These are phyloP conservation scores for Choloepus hoffmanni DNA, from an alignment of 2,113 vertebrate species.

Conservation along the genomic window DNA sequence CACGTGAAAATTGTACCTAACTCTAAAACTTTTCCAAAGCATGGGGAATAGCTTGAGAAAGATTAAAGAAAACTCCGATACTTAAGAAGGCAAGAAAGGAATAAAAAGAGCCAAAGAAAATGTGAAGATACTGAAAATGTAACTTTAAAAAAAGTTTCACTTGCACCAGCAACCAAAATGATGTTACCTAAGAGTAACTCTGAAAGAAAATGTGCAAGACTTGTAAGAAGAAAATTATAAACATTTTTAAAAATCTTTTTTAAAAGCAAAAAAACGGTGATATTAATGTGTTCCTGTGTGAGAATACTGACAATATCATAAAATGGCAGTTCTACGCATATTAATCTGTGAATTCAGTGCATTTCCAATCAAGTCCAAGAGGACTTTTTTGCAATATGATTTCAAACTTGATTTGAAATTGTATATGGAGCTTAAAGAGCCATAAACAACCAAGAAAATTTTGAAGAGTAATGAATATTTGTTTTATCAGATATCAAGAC, in stretches of 20 bases:
- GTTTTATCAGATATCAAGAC: background rate
- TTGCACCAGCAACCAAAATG: background rate
- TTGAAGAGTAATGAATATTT: slow-evolving; percentile 6
- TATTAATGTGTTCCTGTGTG: background rate
- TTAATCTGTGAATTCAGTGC: background rate
- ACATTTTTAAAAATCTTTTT: slow-evolving; percentile 24
- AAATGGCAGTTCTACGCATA: background rate
- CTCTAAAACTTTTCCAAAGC: background rate
- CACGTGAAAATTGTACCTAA: background rate
- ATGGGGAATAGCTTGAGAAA: background rate
- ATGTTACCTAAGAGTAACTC: background rate
- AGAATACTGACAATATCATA: background rate
- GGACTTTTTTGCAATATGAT: background rate
- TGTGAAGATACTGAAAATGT: background rate
- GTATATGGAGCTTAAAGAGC: background rate
- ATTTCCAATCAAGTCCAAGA: background rate
- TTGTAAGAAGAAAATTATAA: slow-evolving; percentile 35
- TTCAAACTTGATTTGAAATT: background rate
- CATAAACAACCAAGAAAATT: background rate
- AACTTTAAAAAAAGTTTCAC: slow-evolving; percentile 2
- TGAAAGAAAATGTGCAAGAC: slow-evolving; percentile 11
- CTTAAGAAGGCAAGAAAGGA: slow-evolving; percentile 1
- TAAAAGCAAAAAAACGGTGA: background rate
- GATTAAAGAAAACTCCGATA: slow-evolving; percentile 1
- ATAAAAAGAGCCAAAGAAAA: background rate